These are phyloP conservation scores for Odobenus rosmarus DNA, from an alignment of 2,113 vertebrate genomes.

Conservation along the genomic window DNA sequence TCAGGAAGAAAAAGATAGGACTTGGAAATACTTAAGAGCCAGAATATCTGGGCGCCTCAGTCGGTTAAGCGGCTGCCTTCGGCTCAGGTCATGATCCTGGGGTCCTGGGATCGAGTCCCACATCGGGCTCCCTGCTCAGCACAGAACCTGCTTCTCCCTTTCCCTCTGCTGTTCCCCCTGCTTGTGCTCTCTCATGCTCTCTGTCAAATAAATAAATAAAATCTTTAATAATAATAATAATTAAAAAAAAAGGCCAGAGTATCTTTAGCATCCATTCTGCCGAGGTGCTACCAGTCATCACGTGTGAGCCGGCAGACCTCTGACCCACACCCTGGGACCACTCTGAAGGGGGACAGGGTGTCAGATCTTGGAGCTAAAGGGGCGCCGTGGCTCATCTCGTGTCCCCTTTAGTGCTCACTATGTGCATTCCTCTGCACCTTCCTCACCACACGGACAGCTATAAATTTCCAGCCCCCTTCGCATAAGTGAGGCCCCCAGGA, in stretches of 20 bases:
- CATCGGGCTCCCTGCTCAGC: neutral
- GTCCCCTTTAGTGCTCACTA: neutral
- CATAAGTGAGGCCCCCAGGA: neutral
- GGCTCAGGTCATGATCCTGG: neutral
- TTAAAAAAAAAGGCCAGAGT: neutral
- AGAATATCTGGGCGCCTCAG: neutral
- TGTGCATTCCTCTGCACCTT: neutral
- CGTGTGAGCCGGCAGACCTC: fast-evolving
- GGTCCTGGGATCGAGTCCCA: neutral
- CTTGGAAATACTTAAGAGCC: neutral
- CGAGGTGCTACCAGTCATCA: neutral
- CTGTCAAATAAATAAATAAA: neutral
- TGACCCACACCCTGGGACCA: neutral
- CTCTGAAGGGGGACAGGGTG: neutral
- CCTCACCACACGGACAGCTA: neutral
- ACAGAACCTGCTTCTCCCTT: neutral
- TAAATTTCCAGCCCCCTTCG: neutral
- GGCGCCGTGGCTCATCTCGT: fast-evolving
- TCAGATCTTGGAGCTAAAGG: neutral
- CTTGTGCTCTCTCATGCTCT: too few relatives aligned
- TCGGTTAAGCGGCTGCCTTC: neutral
- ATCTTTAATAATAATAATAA: neutral
- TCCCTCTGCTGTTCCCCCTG: neutral
- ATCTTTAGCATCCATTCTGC: neutral
- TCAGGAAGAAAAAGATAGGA: neutral